Evolutionary conservation across 2,113 vertebrate genomes (phyloP).

Genomic region (Phrynocephalus versicolor): DNA sequence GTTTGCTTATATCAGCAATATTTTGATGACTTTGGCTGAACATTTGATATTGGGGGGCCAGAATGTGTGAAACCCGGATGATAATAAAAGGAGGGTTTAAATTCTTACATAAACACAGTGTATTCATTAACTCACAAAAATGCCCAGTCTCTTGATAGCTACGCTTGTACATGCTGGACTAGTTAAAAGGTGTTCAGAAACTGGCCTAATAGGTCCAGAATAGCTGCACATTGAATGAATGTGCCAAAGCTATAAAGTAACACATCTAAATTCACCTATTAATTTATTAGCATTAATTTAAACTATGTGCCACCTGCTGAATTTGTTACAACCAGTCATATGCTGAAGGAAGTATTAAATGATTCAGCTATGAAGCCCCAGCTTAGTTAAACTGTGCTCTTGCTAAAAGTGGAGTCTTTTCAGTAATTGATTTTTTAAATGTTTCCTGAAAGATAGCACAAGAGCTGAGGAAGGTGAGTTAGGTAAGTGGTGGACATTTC

Average conservation of each 20-base stretch:
- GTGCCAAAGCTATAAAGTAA: slow-evolving; percentile 18
- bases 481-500: background rate
- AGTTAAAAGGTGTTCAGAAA: slow-evolving; percentile 6
- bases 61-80: background rate
- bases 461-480: background rate
- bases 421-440: background rate
- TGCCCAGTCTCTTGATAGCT: background rate
- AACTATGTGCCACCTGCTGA: background rate
- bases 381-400: background rate
- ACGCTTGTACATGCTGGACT: background rate
- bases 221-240: background rate
- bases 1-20: slow-evolving; percentile 3
- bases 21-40: background rate
- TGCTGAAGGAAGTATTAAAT: slow-evolving; percentile 11
- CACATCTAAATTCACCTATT: slow-evolving; percentile 15
- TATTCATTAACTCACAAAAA: slow-evolving; percentile 10
- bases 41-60: background rate
- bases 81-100: background rate
- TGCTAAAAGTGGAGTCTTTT: background rate
- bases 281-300: slow-evolving; percentile 19
- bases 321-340: background rate
- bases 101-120: background rate
- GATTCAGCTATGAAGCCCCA: background rate
- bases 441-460: background rate
- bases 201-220: background rate